These are phyloP conservation scores for Takifugu ocellatus DNA, from an alignment of 2,797 vertebrate genomes.

Conservation along the genomic window DNA sequence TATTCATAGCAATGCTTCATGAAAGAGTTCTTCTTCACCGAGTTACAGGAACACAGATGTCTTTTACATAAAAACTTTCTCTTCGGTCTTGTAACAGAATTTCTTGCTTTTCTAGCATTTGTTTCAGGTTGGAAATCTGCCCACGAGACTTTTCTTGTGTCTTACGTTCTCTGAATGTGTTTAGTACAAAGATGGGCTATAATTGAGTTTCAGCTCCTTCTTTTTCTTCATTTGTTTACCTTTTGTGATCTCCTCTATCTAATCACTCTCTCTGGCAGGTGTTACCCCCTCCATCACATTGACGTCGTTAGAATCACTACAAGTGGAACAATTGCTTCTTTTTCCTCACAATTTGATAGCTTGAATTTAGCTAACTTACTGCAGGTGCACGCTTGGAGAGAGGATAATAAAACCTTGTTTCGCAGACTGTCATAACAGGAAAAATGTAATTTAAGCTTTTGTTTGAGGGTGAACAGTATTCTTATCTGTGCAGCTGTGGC, in stretches of 20 bases:
- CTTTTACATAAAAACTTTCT: no score
- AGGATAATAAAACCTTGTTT: constrained; percentile 2
- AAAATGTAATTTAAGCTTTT: constrained; percentile 7
- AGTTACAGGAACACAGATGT: no score
- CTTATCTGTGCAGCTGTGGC: constrained; percentile 5
- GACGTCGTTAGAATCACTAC: constrained; percentile 2
- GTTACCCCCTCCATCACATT: constrained; percentile 25
- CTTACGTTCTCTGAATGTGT: constrained; percentile 9
- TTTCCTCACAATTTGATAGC: constrained; percentile 17
- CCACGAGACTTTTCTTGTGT: neutral
- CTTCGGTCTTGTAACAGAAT: neutral
- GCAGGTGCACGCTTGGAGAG: neutral
- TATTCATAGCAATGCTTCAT: no score
- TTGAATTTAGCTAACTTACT: constrained; percentile 9
- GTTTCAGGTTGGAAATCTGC: neutral
- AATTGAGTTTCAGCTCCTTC: constrained; percentile 23
- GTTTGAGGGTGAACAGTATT: neutral
- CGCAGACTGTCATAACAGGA: neutral
- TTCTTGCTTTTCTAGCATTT: neutral
- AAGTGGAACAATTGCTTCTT: constrained; percentile 8
- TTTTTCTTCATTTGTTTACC: constrained; percentile 30
- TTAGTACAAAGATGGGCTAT: constrained; percentile 5
- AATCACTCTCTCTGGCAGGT: constrained; percentile 22
- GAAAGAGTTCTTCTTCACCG: no score
- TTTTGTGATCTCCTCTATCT: constrained; percentile 29